Conservation (phyloP, 2,888 invertebrate genomes). For the Hybos culiciformis region DNA sequence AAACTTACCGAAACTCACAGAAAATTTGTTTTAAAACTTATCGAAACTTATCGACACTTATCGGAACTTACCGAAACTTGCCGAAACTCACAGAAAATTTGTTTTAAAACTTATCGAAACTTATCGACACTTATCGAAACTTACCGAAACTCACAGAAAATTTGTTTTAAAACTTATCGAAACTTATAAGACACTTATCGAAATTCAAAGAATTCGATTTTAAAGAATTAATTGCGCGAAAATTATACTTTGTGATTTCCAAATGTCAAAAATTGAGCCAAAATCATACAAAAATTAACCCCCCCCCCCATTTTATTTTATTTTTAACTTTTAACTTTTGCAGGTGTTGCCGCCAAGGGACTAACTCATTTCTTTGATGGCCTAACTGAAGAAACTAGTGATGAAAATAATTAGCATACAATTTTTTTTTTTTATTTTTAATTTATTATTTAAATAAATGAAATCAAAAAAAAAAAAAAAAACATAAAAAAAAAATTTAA, state of each 20-base stretch:
- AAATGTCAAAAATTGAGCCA: background rate
- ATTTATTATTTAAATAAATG: conserved; percentile 2
- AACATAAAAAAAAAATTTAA: too few relatives aligned
- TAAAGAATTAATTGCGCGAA: background rate
- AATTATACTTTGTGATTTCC: background rate
- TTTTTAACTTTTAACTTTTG: conserved; percentile 6
- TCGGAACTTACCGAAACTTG: too few relatives aligned
- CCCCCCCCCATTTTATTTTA: background rate
- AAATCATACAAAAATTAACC: background rate
- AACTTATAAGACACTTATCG: background rate
- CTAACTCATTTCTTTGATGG: conserved; percentile 30
- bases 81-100: too few relatives aligned
- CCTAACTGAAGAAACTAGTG: conserved; percentile 27
- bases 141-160: background rate
- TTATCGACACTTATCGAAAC: too few relatives aligned
- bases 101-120: too few relatives aligned
- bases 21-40: too few relatives aligned
- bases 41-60: too few relatives aligned
- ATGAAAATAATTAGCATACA: conserved; percentile 22
- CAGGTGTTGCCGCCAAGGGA: conserved; percentile 33
- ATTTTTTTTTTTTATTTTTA: conserved; percentile 7
- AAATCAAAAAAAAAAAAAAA: too few relatives aligned
- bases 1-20: too few relatives aligned
- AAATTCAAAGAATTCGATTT: background rate
- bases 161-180: background rate